These are phyloP conservation scores for Drosophila mercatorum DNA, from an alignment of 2,888 invertebrate genomes.

Conservation along the genomic window DNA sequence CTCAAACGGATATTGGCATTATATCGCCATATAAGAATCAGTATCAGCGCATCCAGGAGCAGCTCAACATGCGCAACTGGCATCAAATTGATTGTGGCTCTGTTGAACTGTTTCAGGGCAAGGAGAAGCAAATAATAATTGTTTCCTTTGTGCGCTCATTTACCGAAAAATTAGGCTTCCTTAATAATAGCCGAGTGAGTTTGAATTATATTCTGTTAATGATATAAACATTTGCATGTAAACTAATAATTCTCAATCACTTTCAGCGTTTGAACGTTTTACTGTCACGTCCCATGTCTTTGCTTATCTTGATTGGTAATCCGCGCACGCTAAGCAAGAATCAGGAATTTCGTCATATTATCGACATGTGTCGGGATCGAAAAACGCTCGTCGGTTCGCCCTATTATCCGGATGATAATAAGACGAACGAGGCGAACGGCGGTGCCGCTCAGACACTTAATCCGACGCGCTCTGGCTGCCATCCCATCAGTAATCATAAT, in stretches of 20 bases:
- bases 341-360: slow-evolving; percentile 69
- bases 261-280: slow-evolving; percentile 88
- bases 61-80: slow-evolving; percentile 74
- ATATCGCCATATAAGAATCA: slow-evolving; percentile 87
- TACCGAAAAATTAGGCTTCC: slow-evolving; percentile 76
- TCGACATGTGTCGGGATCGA: slow-evolving; percentile 69
- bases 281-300: slow-evolving; percentile 87
- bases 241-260: not conserved
- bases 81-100: slow-evolving; percentile 89
- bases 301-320: slow-evolving; percentile 87
- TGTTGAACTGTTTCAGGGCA: slow-evolving; percentile 95
- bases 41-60: slow-evolving; percentile 83
- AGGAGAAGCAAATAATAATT: slow-evolving; percentile 92
- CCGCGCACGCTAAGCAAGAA: slow-evolving; percentile 81
- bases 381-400: slow-evolving; percentile 63
- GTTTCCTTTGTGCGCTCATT: slow-evolving; percentile 90
- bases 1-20: slow-evolving; percentile 86
- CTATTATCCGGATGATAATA: slow-evolving; percentile 48
- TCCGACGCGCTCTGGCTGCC: slow-evolving; percentile 9
- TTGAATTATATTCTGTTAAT: not conserved
- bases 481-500: slow-evolving; percentile 2
- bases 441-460: slow-evolving; percentile 14
- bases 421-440: slow-evolving; percentile 36
- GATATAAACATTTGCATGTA: not conserved
- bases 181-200: slow-evolving; percentile 79